A percentile compares a stretch with the other conserved stretches of the same genome.
These are phyloP conservation scores for Crocuta crocuta DNA, from an alignment of 2,113 vertebrate genomes.

Conservation along the genomic window DNA sequence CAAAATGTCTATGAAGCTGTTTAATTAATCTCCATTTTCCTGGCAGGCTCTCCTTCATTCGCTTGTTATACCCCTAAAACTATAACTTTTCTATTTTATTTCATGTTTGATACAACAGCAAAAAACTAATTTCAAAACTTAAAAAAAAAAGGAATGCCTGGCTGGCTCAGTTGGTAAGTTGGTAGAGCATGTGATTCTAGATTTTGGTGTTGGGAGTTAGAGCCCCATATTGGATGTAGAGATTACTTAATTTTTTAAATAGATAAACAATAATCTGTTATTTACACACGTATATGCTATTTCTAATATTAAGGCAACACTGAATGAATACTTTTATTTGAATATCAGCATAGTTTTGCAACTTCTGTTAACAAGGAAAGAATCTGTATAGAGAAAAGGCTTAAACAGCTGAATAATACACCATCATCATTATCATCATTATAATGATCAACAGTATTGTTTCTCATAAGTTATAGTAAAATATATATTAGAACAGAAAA, in stretches of 20 bases:
- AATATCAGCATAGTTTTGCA: neutral
- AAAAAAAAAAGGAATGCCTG: neutral
- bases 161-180: neutral
- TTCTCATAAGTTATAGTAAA: neutral
- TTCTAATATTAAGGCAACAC: neutral
- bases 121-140: neutral
- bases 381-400: neutral
- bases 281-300: neutral
- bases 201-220: neutral
- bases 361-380: neutral
- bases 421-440: neutral
- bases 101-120: neutral
- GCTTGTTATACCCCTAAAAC: neutral
- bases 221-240: neutral
- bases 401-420: neutral
- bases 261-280: neutral
- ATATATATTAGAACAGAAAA: neutral
- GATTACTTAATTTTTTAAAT: neutral
- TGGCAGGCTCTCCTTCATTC: neutral
- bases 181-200: neutral
- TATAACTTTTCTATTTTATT: neutral
- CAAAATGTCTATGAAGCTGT: neutral
- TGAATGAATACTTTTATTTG: neutral
- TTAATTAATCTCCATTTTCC: neutral
- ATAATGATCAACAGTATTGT: neutral